These are phyloP conservation scores for Porites cylindrica DNA, from an alignment of 92 coral and sea anemone genomes.

Conservation along the genomic window DNA sequence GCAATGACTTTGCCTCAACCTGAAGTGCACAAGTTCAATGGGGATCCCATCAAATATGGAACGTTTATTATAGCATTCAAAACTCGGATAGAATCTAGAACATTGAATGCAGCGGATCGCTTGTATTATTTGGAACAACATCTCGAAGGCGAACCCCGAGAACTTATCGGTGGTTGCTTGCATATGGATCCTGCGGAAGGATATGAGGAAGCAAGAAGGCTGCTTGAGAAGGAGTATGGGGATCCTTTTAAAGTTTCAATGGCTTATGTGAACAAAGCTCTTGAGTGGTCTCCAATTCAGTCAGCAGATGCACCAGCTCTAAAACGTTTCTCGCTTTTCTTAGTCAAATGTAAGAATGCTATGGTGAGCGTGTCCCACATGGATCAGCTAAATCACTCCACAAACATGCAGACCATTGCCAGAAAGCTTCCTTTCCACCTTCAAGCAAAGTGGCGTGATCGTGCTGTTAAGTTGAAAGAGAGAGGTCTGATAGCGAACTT, in stretches of 20 bases:
- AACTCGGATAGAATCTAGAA: constrained; percentile 51
- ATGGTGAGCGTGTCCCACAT: constrained; percentile 56
- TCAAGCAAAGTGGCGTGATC: constrained; percentile 69
- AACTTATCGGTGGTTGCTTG: constrained; percentile 67
- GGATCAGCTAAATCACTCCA: constrained; percentile 62
- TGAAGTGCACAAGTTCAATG: constrained; percentile 50
- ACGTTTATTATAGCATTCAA: constrained; percentile 65
- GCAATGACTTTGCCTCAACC: constrained; percentile 71
- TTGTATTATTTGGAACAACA: constrained; percentile 68
- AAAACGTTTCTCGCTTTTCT: too few relatives aligned
- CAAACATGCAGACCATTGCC: constrained; percentile 68
- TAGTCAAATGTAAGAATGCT: too few relatives aligned
- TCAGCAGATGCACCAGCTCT: too few relatives aligned
- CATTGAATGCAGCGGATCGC: constrained; percentile 44
- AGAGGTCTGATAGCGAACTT: constrained; percentile 31
- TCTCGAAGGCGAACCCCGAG: constrained; percentile 70
- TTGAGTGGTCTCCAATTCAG: too few relatives aligned
- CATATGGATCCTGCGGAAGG: constrained; percentile 58
- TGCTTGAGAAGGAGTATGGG: constrained; percentile 66
- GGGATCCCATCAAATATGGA: constrained; percentile 58
- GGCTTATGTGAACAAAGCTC: too few relatives aligned
- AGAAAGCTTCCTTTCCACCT: constrained; percentile 58
- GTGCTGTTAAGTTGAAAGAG: constrained; percentile 46
- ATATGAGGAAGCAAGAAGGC: constrained; percentile 53
- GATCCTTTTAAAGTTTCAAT: constrained; percentile 64